Percentiles rank a stretch among this genome's conserved stretches.
Evolutionary conservation across 2,797 vertebrate genomes (phyloP).

Genomic region (Lerista edwardsae): DNA sequence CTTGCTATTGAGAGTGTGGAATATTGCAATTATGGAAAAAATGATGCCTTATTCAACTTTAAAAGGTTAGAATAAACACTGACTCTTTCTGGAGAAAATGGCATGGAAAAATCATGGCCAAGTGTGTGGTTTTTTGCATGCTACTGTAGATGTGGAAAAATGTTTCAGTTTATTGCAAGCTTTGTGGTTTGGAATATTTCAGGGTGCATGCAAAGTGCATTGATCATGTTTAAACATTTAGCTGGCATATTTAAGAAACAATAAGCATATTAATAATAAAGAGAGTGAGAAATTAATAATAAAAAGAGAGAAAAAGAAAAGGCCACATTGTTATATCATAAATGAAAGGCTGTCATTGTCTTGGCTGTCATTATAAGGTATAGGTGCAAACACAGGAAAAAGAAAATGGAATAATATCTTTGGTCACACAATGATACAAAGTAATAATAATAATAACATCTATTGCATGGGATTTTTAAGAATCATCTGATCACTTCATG

Average conservation of each 20-base stretch:
- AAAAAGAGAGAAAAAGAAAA: not conserved
- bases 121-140: not conserved
- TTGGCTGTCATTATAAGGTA: not conserved
- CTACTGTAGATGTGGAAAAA: not conserved
- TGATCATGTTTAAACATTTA: not conserved
- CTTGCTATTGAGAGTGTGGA: too few species aligned
- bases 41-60: not conserved
- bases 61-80: not conserved
- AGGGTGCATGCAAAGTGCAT: not conserved
- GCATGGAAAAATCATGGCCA: not conserved
- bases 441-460: not conserved
- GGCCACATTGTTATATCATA: not conserved
- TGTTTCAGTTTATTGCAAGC: not conserved
- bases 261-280: too few species aligned
- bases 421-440: not conserved
- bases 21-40: too few species aligned
- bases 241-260: not conserved
- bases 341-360: not conserved
- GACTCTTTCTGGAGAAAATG: not conserved
- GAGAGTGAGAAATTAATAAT: not conserved
- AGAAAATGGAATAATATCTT: not conserved
- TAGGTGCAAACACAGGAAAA: too few species aligned
- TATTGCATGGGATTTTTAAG: not conserved
- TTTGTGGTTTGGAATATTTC: not conserved
- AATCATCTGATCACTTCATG: not conserved